Percentiles rank a stretch among this genome's conserved stretches.
These are phyloP conservation scores for Argya squamiceps DNA, from an alignment of 2,797 vertebrate species.

Conservation along the genomic window DNA sequence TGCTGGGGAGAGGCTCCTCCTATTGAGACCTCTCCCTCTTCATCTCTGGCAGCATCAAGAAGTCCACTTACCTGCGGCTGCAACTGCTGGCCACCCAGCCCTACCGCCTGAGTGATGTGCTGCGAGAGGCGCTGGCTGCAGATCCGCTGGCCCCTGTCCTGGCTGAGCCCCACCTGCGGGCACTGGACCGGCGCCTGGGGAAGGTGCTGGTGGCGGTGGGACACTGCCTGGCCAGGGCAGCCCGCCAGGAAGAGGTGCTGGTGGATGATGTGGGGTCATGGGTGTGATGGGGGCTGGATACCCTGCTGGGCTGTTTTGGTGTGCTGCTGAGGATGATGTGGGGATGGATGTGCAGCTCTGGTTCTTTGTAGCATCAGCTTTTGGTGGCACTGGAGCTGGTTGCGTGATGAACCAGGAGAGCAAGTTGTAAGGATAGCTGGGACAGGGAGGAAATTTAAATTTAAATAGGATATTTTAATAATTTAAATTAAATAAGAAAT, in stretches of 20 bases:
- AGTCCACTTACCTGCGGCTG: conserved; percentile 46
- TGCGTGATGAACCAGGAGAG: not conserved
- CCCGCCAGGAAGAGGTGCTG: not conserved
- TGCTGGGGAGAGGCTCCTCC: fast-evolving
- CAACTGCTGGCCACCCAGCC: conserved; percentile 52
- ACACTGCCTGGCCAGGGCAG: not conserved
- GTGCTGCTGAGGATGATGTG: fast-evolving
- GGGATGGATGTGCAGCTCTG: not conserved
- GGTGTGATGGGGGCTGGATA: not conserved
- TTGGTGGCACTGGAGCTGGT: fast-evolving
- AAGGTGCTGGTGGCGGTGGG: not conserved
- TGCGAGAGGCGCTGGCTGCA: conserved; percentile 40
- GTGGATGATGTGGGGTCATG: not conserved
- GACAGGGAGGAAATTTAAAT: not conserved
- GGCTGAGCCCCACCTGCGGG: conserved; percentile 49
- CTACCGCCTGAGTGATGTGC: conserved; percentile 46
- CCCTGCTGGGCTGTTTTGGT: not conserved
- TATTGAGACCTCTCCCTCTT: not conserved
- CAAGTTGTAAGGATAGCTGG: not conserved
- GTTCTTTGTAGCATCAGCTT: fast-evolving
- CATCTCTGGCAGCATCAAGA: conserved; percentile 56
- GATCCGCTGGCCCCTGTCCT: conserved; percentile 56
- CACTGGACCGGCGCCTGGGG: conserved; percentile 28
- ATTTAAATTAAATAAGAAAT: too few species aligned
- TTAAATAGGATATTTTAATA: too few species aligned